Percentiles rank a stretch among this genome's conserved stretches.
These are phyloP conservation scores for Pterocles orientalis DNA, from an alignment of 2,113 vertebrate species.

Conservation along the genomic window DNA sequence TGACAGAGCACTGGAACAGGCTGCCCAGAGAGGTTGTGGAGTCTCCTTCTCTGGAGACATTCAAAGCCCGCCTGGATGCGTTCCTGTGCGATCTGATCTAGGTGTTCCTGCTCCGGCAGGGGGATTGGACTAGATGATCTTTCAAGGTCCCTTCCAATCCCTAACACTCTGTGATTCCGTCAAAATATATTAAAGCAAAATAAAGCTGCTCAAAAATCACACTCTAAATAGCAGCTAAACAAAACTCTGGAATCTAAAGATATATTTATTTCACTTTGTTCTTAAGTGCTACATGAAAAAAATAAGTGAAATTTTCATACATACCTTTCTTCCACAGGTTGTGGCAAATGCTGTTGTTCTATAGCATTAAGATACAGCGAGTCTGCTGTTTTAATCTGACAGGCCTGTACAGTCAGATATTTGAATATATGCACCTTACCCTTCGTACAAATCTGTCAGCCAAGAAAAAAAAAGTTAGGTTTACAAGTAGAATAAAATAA, in stretches of 20 bases:
- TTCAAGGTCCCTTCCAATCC: no score
- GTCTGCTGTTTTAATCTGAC: constrained; percentile 89
- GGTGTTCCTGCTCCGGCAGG: no score
- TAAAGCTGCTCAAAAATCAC: neutral
- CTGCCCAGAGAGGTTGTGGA: no score
- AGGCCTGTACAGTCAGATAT: constrained; percentile 91
- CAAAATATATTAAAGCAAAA: neutral
- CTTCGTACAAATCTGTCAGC: constrained; percentile 89
- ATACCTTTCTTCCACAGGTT: constrained; percentile 85
- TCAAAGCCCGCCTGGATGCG: no score
- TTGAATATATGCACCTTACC: constrained; percentile 97
- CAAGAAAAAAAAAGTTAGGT: neutral
- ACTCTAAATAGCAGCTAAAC: neutral
- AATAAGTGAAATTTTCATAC: neutral
- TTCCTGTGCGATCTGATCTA: no score
- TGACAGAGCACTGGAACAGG: no score
- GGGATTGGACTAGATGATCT: no score
- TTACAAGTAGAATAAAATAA: neutral
- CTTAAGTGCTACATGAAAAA: neutral
- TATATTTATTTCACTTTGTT: neutral
- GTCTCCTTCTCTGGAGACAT: no score
- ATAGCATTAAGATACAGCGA: constrained; percentile 86
- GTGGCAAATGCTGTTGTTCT: constrained; percentile 83
- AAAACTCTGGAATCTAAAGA: neutral
- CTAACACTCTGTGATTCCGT: no score